phyloP scores from a whole-genome alignment of 1,140 invertebrate genomes.

The Lethrus apterus region DNA sequence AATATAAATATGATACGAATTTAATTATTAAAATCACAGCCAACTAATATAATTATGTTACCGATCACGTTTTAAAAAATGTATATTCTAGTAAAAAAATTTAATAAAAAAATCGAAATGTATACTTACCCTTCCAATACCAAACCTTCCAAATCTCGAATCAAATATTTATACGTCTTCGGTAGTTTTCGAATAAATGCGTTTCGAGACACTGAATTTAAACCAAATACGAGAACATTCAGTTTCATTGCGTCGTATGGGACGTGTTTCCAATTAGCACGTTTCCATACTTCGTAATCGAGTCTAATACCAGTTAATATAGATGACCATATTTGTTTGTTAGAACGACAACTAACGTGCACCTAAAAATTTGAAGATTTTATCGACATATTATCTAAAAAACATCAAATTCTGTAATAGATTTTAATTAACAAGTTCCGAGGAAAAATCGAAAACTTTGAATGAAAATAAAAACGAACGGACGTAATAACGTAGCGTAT shows the following conservation, averaged over 20 bases:
- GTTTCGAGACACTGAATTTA: slow-evolving; percentile 84
- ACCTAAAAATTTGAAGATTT: slow-evolving; percentile 22
- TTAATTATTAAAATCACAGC: too few relatives aligned
- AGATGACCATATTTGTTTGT: too few relatives aligned
- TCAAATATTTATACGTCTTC: slow-evolving; percentile 69
- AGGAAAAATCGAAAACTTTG: too few relatives aligned
- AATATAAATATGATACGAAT: too few relatives aligned
- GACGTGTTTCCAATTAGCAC: slow-evolving; percentile 46
- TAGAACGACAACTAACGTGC: slow-evolving; percentile 39
- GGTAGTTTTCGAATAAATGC: slow-evolving; percentile 81
- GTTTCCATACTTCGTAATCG: slow-evolving; percentile 41
- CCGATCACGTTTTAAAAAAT: too few relatives aligned
- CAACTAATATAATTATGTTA: too few relatives aligned
- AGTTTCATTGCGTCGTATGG: slow-evolving; percentile 47
- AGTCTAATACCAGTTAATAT: slow-evolving; percentile 50
- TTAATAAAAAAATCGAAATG: not conserved
- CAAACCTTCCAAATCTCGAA: slow-evolving; percentile 52
- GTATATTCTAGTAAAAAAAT: too few relatives aligned
- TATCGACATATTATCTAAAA: too few relatives aligned
- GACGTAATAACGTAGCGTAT: too few relatives aligned
- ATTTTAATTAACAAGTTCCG: too few relatives aligned
- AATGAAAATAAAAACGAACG: too few relatives aligned
- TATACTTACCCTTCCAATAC: slow-evolving; percentile 54
- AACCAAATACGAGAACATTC: slow-evolving; percentile 83
- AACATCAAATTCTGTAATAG: too few relatives aligned